phyloP scores from a whole-genome alignment of 1,140 invertebrate genomes.

The Bemisia tabaci region DNA sequence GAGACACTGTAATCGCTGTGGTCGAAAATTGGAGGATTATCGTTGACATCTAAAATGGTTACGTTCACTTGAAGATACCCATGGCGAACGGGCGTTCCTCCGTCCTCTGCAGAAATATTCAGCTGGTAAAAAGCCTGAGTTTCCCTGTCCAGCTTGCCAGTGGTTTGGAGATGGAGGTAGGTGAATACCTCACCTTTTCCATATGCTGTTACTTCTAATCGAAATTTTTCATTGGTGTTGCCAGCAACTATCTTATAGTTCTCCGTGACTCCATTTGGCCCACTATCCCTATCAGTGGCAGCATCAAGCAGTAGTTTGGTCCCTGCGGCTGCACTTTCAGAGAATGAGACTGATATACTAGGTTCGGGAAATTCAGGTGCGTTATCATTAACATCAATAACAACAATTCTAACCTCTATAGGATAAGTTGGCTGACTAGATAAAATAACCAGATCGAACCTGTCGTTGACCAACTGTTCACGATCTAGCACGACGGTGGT shows the following conservation, averaged over 20 bases:
- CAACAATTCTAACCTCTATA: slow-evolving; percentile 74
- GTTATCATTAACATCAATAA: slow-evolving; percentile 82
- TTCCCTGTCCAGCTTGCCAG: slow-evolving; percentile 78
- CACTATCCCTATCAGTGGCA: slow-evolving; percentile 71
- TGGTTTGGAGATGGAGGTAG: slow-evolving; percentile 80
- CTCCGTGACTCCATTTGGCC: slow-evolving; percentile 70
- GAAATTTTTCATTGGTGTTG: slow-evolving; percentile 75
- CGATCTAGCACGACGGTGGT: slow-evolving; percentile 68
- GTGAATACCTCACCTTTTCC: slow-evolving; percentile 75
- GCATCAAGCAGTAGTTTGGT: slow-evolving; percentile 74
- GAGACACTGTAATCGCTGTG: slow-evolving; percentile 84
- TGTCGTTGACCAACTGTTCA: slow-evolving; percentile 56
- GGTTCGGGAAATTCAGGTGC: slow-evolving; percentile 78
- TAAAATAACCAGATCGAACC: slow-evolving; percentile 76
- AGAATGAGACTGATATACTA: slow-evolving; percentile 69
- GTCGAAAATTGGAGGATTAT: slow-evolving; percentile 87
- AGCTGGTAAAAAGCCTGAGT: slow-evolving; percentile 63
- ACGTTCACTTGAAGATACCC: slow-evolving; percentile 84
- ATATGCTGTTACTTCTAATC: slow-evolving; percentile 70
- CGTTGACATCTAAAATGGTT: slow-evolving; percentile 82
- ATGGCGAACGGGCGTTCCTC: slow-evolving; percentile 59
- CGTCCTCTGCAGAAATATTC: slow-evolving; percentile 80
- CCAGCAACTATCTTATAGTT: slow-evolving; percentile 79
- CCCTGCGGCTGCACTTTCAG: slow-evolving; percentile 76
- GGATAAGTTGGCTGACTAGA: slow-evolving; percentile 87